Conservation (phyloP, 2,797 vertebrate genomes). For the Pagetopsis macropterus region DNA sequence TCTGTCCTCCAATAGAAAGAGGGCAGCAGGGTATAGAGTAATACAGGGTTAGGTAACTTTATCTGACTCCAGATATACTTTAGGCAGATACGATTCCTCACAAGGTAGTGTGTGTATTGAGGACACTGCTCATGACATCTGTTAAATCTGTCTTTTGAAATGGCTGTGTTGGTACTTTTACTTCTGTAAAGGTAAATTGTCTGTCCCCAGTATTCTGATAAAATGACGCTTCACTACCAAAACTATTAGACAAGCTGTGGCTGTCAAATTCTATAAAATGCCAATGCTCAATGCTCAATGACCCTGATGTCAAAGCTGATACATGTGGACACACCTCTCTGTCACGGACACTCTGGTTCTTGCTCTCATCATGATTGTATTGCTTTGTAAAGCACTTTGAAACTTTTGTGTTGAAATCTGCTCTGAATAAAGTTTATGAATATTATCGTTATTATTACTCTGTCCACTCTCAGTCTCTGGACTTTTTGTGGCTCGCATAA, state of each 20-base stretch:
- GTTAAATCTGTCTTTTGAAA: no score
- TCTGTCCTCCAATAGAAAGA: conserved; percentile 37
- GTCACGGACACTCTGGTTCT: not conserved
- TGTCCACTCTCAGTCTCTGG: not conserved
- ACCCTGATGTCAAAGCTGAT: no score
- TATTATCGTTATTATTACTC: not conserved
- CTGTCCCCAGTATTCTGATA: no score
- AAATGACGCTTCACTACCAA: not conserved
- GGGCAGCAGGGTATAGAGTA: not conserved
- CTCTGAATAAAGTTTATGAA: not conserved
- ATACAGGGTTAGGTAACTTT: not conserved
- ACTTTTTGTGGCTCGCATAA: conserved; percentile 34
- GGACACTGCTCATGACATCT: no score
- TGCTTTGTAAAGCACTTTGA: not conserved
- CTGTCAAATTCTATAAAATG: not conserved
- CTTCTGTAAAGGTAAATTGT: not conserved
- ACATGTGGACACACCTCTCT: no score
- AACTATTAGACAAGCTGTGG: not conserved
- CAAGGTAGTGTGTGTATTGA: no score
- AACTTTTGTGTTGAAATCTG: no score
- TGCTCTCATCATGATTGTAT: not conserved
- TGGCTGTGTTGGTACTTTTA: not conserved
- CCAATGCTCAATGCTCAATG: no score
- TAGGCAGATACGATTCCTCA: not conserved
- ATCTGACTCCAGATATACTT: not conserved